These are phyloP conservation scores for Equus quagga DNA, from an alignment of 2,113 vertebrate species.

Conservation along the genomic window DNA sequence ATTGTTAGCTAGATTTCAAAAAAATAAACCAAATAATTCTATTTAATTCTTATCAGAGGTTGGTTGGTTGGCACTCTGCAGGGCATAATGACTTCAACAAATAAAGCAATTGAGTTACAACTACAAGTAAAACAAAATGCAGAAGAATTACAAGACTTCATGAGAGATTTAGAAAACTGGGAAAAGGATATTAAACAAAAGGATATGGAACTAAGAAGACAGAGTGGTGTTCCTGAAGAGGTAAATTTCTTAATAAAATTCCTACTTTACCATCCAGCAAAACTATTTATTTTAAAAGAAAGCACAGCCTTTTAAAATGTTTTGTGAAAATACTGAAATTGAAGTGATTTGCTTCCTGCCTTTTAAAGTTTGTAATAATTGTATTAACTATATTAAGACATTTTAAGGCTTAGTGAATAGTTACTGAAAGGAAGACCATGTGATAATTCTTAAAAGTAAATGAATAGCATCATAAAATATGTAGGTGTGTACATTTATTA, in stretches of 20 bases:
- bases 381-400: neutral
- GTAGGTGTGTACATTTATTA: neutral
- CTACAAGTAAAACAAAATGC: constrained; percentile 96
- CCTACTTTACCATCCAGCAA: neutral
- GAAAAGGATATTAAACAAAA: constrained; percentile 95
- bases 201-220: constrained; percentile 91
- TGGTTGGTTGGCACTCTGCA: constrained; percentile 59
- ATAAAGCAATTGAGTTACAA: constrained; percentile 94
- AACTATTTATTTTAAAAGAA: constrained; percentile 44
- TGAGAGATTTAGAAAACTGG: constrained; percentile 96
- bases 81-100: constrained; percentile 90
- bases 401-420: constrained; percentile 4
- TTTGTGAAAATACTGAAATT: constrained; percentile 48
- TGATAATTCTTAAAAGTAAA: constrained; percentile 27
- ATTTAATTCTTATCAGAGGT: constrained; percentile 19
- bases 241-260: constrained; percentile 73
- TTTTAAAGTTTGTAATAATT: constrained; percentile 37
- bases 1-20: neutral
- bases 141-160: constrained; percentile 95
- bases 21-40: constrained; percentile 10
- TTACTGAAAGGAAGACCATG: neutral
- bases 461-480: neutral
- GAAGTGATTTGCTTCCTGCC: neutral
- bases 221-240: constrained; percentile 84
- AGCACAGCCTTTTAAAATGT: constrained; percentile 29